Conservation (phyloP, 2,888 invertebrate genomes). For the Drosophila nr. fundita region DNA sequence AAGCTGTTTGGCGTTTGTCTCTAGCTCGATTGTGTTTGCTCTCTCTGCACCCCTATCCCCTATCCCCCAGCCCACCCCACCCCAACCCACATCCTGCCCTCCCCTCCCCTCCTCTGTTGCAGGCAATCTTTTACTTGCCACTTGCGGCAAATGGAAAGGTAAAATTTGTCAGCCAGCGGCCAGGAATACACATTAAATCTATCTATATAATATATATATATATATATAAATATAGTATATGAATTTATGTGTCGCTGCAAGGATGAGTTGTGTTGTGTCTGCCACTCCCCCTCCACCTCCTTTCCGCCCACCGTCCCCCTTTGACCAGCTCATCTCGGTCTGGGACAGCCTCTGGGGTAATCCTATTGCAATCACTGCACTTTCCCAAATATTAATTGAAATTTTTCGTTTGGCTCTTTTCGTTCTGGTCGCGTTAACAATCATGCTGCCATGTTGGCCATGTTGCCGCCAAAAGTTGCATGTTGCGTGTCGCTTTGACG, state of each 20-base stretch:
- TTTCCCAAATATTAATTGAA: constrained; percentile 55
- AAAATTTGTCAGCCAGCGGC: constrained; percentile 53
- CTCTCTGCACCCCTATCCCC: not conserved
- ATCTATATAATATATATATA: not conserved
- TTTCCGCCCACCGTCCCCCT: not conserved
- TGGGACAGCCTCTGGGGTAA: constrained; percentile 15
- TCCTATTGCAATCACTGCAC: constrained; percentile 33
- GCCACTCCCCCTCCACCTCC: not conserved
- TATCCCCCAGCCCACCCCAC: not conserved
- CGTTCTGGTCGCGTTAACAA: constrained; percentile 61
- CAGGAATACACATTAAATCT: not conserved
- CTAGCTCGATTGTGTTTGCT: constrained; percentile 29
- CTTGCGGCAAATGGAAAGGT: constrained; percentile 13
- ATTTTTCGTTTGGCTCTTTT: constrained; percentile 20
- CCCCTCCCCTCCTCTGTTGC: not conserved
- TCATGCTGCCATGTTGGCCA: not conserved
- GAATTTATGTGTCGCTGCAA: constrained; percentile 20
- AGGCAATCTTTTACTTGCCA: constrained; percentile 4
- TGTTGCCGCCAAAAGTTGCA: constrained; percentile 15
- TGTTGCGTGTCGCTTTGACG: constrained; percentile 40
- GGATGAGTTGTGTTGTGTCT: constrained; percentile 22
- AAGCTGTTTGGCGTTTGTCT: constrained; percentile 77
- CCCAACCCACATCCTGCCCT: not conserved
- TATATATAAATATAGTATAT: constrained; percentile 1
- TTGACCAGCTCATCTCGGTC: constrained; percentile 6